phyloP scores from a whole-genome alignment of 2,888 invertebrate species.

The Zootermopsis nevadensis region DNA sequence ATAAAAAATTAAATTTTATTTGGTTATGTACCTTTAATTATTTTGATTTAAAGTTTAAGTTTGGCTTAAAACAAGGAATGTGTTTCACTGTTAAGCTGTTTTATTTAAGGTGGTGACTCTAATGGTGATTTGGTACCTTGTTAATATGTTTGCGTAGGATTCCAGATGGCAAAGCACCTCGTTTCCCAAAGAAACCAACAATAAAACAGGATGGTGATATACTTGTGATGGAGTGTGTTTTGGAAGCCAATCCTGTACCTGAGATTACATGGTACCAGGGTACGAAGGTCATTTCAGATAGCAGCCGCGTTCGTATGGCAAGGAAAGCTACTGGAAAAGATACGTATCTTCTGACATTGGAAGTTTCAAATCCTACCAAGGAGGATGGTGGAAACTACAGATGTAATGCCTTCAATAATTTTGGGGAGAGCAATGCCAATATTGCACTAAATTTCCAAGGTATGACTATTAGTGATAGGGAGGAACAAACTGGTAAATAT shows the following conservation, averaged over 20 bases:
- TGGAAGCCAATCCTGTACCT: conserved; percentile 95
- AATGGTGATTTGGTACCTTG: too few relatives aligned
- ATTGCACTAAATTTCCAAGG: conserved; percentile 99
- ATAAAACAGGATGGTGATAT: conserved; percentile 94
- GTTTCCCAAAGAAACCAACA: conserved; percentile 97
- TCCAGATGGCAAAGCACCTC: conserved; percentile 94
- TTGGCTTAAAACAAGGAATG: too few relatives aligned
- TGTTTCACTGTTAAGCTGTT: too few relatives aligned
- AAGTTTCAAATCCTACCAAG: conserved; percentile 94
- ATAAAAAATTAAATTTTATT: too few relatives aligned
- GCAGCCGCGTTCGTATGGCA: conserved; percentile 89
- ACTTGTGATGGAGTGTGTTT: conserved; percentile 93
- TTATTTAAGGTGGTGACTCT: too few relatives aligned
- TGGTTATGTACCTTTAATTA: too few relatives aligned
- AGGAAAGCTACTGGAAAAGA: conserved; percentile 91
- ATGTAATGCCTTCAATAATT: conserved; percentile 98
- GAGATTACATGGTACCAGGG: conserved; percentile 97
- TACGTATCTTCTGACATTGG: conserved; percentile 89
- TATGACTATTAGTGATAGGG: conserved; percentile 65
- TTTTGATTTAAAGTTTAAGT: too few relatives aligned
- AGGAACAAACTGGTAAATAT: conserved; percentile 23
- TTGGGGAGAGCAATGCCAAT: conserved; percentile 99
- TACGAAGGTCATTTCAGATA: conserved; percentile 83
- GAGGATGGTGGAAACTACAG: conserved; percentile 99
- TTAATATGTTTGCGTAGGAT: conserved; percentile 74